Conservation (phyloP, 2,888 invertebrate genomes). For the Notocelia uddmanniana region DNA sequence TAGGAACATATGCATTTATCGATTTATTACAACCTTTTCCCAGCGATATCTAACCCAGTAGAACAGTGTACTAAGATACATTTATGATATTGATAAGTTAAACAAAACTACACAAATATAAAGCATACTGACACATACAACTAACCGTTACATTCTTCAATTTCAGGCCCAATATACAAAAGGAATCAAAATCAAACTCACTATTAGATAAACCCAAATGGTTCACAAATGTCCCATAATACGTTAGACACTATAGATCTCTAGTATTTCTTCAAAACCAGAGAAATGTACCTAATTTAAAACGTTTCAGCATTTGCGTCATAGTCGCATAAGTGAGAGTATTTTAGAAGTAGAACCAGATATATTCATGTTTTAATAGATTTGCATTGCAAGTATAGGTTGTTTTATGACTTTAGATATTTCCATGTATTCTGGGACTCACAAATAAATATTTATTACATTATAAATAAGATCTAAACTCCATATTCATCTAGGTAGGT, state of each 20-base stretch:
- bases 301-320: background rate
- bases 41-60: slow-evolving; percentile 25
- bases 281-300: no score
- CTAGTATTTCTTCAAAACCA: background rate
- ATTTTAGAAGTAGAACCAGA: background rate
- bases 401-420: background rate
- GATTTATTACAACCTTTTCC: background rate
- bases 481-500: slow-evolving; percentile 10
- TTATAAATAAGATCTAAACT: slow-evolving; percentile 23
- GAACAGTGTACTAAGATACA: slow-evolving; percentile 53
- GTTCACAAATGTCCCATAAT: background rate
- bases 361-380: background rate
- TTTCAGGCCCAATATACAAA: slow-evolving; percentile 25
- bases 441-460: slow-evolving; percentile 29
- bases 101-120: slow-evolving; percentile 66
- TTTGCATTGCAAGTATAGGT: background rate
- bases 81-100: slow-evolving; percentile 53
- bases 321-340: background rate
- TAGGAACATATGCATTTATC: background rate
- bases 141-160: slow-evolving; percentile 22
- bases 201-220: background rate
- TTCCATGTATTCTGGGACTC: slow-evolving; percentile 22
- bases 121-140: slow-evolving; percentile 62
- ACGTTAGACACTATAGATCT: background rate
- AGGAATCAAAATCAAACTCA: background rate